Percentiles rank a stretch among this genome's conserved stretches.
These are phyloP conservation scores for Pantherophis vulpinus DNA, from an alignment of 2,797 vertebrate genomes.

Conservation along the genomic window DNA sequence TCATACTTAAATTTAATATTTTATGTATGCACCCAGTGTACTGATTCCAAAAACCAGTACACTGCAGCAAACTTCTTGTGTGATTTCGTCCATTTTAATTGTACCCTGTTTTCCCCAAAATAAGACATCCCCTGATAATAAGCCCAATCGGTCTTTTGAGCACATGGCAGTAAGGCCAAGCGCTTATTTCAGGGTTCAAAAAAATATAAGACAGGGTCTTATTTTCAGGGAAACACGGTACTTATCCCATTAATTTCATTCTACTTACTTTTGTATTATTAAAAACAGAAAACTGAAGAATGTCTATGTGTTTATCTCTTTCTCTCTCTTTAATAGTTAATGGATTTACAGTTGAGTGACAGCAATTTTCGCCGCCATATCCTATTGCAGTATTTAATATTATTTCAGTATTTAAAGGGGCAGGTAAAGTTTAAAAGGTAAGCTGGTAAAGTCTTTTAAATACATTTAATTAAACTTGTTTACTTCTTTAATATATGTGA, in stretches of 20 bases:
- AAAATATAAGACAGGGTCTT: no score
- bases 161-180: no score
- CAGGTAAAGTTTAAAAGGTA: slow-evolving; percentile 99
- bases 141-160: no score
- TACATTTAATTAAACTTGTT: not conserved
- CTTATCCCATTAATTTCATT: not conserved
- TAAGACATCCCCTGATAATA: no score
- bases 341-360: slow-evolving; percentile 98
- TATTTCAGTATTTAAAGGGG: slow-evolving; percentile 96
- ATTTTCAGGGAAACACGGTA: no score
- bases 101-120: no score
- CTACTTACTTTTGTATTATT: not conserved
- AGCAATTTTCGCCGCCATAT: slow-evolving; percentile 97
- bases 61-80: not conserved
- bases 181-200: no score
- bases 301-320: not conserved
- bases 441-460: slow-evolving; percentile 26
- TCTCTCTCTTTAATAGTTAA: slow-evolving; percentile 78
- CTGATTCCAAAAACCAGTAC: not conserved
- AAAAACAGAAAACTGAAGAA: not conserved
- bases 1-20: not conserved
- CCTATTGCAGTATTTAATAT: slow-evolving; percentile 94
- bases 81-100: not conserved
- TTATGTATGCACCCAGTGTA: not conserved
- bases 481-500: not conserved